Conservation (phyloP, 2,797 vertebrate genomes). For the Harpagifer antarcticus region DNA sequence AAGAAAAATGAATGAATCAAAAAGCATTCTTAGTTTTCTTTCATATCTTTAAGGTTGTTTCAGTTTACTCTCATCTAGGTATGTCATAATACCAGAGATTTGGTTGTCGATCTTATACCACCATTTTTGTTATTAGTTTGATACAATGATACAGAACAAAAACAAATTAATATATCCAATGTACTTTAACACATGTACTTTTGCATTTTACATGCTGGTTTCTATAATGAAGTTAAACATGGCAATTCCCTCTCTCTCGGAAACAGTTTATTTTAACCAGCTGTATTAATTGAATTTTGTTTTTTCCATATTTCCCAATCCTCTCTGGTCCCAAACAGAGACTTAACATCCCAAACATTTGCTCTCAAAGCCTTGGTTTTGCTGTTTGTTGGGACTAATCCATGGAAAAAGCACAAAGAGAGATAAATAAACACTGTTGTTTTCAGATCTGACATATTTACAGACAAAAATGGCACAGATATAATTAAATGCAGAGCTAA, state of each 20-base stretch:
- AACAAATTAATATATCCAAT: too few species aligned
- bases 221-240: too few species aligned
- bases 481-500: slow-evolving; percentile 19
- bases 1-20: not conserved
- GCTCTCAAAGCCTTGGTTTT: slow-evolving; percentile 19
- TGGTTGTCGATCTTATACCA: too few species aligned
- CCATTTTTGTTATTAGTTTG: too few species aligned
- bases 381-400: slow-evolving; percentile 18
- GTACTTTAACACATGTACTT: too few species aligned
- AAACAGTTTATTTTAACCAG: too few species aligned
- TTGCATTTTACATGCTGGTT: too few species aligned
- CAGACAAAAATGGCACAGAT: slow-evolving; percentile 23
- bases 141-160: too few species aligned
- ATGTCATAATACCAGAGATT: too few species aligned
- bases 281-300: too few species aligned
- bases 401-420: slow-evolving; percentile 29
- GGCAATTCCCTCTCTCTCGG: too few species aligned
- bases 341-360: slow-evolving; percentile 16
- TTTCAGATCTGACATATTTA: slow-evolving; percentile 36
- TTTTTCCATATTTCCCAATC: too few species aligned
- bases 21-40: slow-evolving; percentile 1
- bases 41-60: slow-evolving; percentile 19
- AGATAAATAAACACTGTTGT: slow-evolving; percentile 4
- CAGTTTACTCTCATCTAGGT: not conserved
- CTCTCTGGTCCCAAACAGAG: slow-evolving; percentile 9